Evolutionary conservation across 92 coral and sea anemone species (phyloP).

Genomic region (Epizoanthus fatuus): DNA sequence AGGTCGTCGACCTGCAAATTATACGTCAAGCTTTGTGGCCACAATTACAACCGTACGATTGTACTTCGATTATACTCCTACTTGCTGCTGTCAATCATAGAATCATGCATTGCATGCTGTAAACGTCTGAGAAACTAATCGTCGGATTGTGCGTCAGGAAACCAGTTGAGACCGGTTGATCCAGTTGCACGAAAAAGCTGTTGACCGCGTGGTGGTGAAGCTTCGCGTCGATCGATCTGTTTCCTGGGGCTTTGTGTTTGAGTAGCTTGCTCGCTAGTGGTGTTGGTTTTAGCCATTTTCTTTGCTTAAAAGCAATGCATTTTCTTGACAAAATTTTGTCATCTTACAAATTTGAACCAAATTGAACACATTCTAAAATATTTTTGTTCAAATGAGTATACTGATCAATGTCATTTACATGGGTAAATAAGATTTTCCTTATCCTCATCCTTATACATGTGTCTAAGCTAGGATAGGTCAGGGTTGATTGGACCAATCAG

Average conservation of each 20-base stretch:
- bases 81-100: slow-evolving; percentile 32
- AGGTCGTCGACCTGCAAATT: not conserved
- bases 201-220: slow-evolving; percentile 20
- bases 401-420: no score
- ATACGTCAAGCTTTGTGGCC: not conserved
- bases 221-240: no score
- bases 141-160: not conserved
- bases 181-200: not conserved
- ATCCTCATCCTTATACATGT: no score
- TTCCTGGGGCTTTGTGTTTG: no score
- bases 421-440: no score
- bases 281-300: slow-evolving; percentile 20
- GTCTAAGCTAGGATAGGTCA: no score
- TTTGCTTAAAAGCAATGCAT: no score
- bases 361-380: no score
- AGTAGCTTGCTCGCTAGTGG: not conserved
- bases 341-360: no score
- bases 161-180: slow-evolving; percentile 44
- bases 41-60: not conserved
- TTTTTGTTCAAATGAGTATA: no score
- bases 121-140: not conserved
- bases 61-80: not conserved
- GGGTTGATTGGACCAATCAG: no score
- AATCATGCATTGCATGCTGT: not conserved
- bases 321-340: no score